Evolutionary conservation across 2,113 vertebrate species (phyloP).

Genomic region (Scomber japonicus): DNA sequence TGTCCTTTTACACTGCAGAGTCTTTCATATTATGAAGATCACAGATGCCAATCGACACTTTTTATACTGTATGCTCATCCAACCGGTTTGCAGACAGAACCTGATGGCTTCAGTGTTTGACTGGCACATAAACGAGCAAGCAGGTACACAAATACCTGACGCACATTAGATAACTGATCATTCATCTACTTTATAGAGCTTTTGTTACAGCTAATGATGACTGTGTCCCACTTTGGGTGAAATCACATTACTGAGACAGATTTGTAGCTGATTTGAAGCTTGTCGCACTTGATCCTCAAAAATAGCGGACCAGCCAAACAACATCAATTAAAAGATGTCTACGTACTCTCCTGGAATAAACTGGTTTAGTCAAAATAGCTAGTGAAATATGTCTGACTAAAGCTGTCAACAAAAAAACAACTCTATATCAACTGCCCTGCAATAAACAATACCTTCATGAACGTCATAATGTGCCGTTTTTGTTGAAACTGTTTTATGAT

Average conservation of each 20-base stretch:
- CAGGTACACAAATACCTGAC: background rate
- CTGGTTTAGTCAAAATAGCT: no score
- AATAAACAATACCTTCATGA: no score
- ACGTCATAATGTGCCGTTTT: background rate
- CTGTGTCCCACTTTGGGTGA: conserved; percentile 7
- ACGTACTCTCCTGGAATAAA: background rate
- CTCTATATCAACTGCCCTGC: background rate
- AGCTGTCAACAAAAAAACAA: no score
- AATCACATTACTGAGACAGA: conserved; percentile 27
- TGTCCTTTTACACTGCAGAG: background rate
- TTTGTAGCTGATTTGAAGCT: background rate
- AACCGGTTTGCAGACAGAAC: conserved; percentile 21
- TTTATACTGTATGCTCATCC: conserved; percentile 10
- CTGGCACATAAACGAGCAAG: no score
- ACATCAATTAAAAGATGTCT: background rate
- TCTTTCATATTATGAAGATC: conserved; percentile 32
- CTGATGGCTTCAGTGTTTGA: background rate
- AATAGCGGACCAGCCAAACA: background rate
- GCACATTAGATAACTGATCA: background rate
- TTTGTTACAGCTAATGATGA: background rate
- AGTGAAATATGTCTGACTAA: no score
- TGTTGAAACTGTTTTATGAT: no score
- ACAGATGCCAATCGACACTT: background rate
- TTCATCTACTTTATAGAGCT: background rate
- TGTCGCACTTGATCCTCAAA: conserved; percentile 11